Evolutionary conservation across 2,888 invertebrate species (phyloP).

Genomic region (Nephrotoma appendiculata): DNA sequence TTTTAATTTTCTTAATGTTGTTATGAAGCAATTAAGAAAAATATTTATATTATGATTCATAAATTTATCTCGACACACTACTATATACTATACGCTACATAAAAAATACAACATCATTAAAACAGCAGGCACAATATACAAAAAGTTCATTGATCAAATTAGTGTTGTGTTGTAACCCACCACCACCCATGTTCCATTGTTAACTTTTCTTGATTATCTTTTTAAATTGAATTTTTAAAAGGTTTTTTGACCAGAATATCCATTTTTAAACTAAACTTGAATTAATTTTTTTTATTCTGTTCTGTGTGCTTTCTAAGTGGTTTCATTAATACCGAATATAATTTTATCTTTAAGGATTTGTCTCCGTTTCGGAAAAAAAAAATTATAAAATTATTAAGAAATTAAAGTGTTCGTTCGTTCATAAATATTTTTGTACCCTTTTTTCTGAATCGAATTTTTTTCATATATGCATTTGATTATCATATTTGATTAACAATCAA

Average conservation of each 20-base stretch:
- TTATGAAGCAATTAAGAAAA: neutral
- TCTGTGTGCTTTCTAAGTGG: neutral
- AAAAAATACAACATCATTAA: neutral
- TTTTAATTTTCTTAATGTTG: neutral
- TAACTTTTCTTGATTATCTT: neutral
- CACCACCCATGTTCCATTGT: neutral
- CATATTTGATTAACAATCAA: constrained; percentile 6
- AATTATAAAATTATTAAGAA: neutral
- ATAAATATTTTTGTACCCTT: neutral
- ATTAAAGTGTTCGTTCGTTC: neutral
- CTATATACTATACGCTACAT: neutral
- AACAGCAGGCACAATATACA: neutral
- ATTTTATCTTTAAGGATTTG: neutral
- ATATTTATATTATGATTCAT: neutral
- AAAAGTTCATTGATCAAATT: neutral
- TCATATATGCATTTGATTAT: constrained; percentile 4
- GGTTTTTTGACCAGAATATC: neutral
- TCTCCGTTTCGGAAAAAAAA: neutral
- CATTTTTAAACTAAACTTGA: neutral
- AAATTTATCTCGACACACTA: neutral
- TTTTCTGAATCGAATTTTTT: neutral
- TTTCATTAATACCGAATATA: neutral
- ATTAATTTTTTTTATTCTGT: neutral
- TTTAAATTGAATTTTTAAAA: neutral
- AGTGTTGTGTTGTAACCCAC: neutral